A percentile compares a stretch with the other conserved stretches of the same genome.
Conservation (phyloP, 1,140 invertebrate genomes). For the honey bee (Apis mellifera) region DNA sequence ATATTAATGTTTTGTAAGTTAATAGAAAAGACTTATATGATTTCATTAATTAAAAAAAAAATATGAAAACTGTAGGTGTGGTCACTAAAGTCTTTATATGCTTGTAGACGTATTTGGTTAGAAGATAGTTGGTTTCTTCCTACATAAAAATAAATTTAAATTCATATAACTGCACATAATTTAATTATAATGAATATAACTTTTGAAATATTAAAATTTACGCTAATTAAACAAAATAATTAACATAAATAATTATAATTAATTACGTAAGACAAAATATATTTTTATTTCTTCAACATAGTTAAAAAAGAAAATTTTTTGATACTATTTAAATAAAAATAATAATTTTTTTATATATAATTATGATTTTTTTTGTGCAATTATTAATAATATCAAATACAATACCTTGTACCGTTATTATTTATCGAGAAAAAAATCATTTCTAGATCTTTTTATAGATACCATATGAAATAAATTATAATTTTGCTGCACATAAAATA, state of each 20-base stretch:
- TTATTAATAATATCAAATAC: conserved; percentile 30
- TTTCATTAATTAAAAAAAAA: conserved; percentile 40
- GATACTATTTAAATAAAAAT: neutral
- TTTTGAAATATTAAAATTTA: neutral
- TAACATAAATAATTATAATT: neutral
- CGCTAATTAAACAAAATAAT: neutral
- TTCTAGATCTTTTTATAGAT: conserved; percentile 27
- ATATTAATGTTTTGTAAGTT: conserved; percentile 17
- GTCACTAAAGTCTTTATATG: conserved; percentile 58
- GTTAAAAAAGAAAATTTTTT: neutral
- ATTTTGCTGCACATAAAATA: conserved; percentile 42
- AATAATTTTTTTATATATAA: no score
- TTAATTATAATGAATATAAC: neutral
- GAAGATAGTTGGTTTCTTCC: conserved; percentile 63
- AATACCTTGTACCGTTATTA: conserved; percentile 23
- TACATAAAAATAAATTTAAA: conserved; percentile 55
- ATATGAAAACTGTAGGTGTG: conserved; percentile 68
- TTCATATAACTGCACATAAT: conserved; percentile 37
- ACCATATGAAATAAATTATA: conserved; percentile 23
- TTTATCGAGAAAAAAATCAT: conserved; percentile 46
- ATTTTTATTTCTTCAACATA: neutral
- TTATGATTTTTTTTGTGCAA: conserved; percentile 13
- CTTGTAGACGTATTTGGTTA: conserved; percentile 76
- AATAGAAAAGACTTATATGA: neutral
- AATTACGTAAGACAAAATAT: neutral